Conservation (phyloP, 2,113 vertebrate species). For the Rhodinocichla rosea region DNA sequence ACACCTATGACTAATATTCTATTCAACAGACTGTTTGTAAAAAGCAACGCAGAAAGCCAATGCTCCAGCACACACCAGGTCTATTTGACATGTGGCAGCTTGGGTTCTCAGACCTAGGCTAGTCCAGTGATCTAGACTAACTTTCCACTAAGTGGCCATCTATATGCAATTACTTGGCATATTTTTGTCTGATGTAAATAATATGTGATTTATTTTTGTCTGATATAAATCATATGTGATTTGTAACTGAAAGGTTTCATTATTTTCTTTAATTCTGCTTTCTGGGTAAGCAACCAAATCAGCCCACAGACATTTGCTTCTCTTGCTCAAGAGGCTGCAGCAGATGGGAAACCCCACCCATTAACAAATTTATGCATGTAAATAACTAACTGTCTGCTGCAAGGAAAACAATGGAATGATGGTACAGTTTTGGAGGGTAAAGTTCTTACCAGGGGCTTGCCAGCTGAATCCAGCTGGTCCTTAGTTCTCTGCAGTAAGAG, state of each 20-base stretch:
- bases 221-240: not conserved
- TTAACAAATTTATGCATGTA: not conserved
- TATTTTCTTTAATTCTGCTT: not conserved
- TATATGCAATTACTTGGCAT: not conserved
- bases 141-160: not conserved
- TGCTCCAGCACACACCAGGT: not conserved
- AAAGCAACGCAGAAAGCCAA: not conserved
- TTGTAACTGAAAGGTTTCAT: not conserved
- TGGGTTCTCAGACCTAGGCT: not conserved
- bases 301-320: not conserved
- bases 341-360: not conserved
- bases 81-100: not conserved
- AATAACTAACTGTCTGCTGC: not conserved
- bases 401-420: not conserved
- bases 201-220: too few species aligned
- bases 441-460: conserved; percentile 86
- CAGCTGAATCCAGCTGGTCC: conserved; percentile 80
- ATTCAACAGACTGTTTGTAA: not conserved
- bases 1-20: not conserved
- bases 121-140: not conserved
- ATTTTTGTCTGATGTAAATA: not conserved
- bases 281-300: not conserved
- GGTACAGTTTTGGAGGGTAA: not conserved
- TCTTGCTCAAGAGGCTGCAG: not conserved
- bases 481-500: conserved; percentile 91